phyloP scores from a whole-genome alignment of 1,140 invertebrate genomes.

The Drosophila dunni region DNA sequence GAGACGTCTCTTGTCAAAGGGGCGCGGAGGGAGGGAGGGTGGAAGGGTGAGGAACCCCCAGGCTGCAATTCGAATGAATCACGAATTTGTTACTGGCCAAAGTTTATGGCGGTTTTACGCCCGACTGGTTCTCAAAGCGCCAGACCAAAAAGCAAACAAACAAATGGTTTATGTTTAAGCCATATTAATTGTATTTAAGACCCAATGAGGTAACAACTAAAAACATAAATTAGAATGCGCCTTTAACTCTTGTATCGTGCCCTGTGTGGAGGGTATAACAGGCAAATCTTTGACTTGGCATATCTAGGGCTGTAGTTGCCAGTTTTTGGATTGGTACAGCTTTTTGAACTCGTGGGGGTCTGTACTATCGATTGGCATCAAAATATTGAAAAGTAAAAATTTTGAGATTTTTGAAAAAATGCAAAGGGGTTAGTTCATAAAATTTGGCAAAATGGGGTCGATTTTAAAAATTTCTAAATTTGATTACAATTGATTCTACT shows the following conservation, averaged over 20 bases:
- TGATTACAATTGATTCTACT: not conserved
- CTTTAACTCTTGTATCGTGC: not conserved
- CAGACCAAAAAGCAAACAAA: conserved; percentile 3
- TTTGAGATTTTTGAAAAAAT: no score
- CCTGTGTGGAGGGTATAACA: no score
- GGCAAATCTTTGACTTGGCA: no score
- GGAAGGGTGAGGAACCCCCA: not conserved
- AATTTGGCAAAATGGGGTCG: no score
- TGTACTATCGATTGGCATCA: no score
- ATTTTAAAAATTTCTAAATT: no score
- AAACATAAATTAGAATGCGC: conserved; percentile 70
- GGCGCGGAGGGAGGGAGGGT: not conserved
- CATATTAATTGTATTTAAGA: conserved; percentile 73
- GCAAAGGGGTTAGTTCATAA: no score
- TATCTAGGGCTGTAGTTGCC: no score
- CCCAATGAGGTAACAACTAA: conserved; percentile 22
- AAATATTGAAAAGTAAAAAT: no score
- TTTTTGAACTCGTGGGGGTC: no score
- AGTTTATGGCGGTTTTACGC: conserved; percentile 48
- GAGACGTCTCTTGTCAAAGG: conserved; percentile 29
- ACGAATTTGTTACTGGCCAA: conserved; percentile 46
- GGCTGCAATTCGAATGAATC: conserved; percentile 43
- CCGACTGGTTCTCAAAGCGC: conserved; percentile 45
- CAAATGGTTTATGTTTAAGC: conserved; percentile 24
- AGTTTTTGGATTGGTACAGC: no score